Conservation (phyloP, 2,888 invertebrate species). For the Nephrotoma appendiculata region DNA sequence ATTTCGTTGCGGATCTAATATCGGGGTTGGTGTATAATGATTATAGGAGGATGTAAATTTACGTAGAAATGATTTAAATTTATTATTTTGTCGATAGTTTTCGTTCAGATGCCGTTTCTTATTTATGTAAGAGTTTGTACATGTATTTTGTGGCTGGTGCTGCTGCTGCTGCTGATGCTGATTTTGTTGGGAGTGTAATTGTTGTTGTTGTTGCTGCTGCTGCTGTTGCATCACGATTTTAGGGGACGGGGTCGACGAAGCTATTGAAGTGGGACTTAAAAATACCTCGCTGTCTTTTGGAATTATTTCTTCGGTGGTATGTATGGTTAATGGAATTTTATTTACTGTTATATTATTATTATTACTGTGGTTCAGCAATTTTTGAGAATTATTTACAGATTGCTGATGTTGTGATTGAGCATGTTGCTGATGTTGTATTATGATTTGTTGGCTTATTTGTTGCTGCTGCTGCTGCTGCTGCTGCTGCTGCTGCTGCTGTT, state of each 20-base stretch:
- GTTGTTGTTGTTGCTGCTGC: neutral
- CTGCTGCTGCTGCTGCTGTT: slow-evolving; percentile 21
- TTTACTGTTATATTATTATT: neutral
- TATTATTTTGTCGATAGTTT: neutral
- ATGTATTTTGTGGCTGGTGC: neutral
- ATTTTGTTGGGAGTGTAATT: neutral
- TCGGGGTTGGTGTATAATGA: slow-evolving; percentile 85
- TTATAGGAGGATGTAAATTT: slow-evolving; percentile 29
- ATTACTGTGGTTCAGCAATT: neutral
- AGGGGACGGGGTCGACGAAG: slow-evolving; percentile 12
- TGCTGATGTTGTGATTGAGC: slow-evolving; percentile 12
- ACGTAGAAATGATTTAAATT: slow-evolving; percentile 13
- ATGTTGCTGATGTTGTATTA: slow-evolving; percentile 9
- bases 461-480: slow-evolving; percentile 21
- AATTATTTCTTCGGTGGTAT: slow-evolving; percentile 25
- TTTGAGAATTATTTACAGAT: slow-evolving; percentile 5
- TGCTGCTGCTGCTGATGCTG: neutral
- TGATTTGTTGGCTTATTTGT: slow-evolving; percentile 12
- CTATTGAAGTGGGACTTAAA: slow-evolving; percentile 44
- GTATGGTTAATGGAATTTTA: slow-evolving; percentile 13
- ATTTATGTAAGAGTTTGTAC: slow-evolving; percentile 20
- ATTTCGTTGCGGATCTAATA: slow-evolving; percentile 79
- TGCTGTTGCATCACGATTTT: slow-evolving; percentile 5
- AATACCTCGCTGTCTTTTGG: slow-evolving; percentile 51
- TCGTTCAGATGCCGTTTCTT: slow-evolving; percentile 35